These are phyloP conservation scores for Antigone vipio DNA, from an alignment of 2,113 vertebrate genomes.

Conservation along the genomic window DNA sequence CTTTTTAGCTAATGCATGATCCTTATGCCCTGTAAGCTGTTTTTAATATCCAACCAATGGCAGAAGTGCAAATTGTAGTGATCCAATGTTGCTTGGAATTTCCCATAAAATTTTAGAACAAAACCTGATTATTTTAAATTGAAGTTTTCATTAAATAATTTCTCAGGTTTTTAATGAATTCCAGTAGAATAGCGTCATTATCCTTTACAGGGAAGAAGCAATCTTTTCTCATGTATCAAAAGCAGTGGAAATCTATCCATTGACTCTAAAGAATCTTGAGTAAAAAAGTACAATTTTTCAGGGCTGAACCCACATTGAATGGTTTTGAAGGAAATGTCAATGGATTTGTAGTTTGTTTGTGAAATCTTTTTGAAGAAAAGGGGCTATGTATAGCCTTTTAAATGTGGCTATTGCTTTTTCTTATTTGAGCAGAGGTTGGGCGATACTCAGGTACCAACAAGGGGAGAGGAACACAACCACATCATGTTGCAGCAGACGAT, in stretches of 20 bases:
- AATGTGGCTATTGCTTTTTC: neutral
- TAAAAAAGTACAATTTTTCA: neutral
- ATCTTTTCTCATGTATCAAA: neutral
- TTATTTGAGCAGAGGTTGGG: neutral
- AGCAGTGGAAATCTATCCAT: neutral
- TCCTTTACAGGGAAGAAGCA: neutral
- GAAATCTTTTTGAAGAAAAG: neutral
- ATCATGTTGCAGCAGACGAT: neutral
- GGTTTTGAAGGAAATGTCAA: neutral
- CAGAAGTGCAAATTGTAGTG: neutral
- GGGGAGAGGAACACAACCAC: neutral
- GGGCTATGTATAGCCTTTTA: neutral
- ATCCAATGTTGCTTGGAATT: neutral
- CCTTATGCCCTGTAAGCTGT: neutral
- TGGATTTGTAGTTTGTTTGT: neutral
- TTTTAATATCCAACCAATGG: neutral
- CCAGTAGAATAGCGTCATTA: neutral
- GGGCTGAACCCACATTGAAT: neutral
- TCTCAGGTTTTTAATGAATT: neutral
- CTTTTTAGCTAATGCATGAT: neutral
- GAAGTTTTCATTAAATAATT: neutral
- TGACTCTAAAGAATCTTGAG: neutral
- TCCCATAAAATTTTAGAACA: neutral
- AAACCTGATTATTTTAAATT: neutral
- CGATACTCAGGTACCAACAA: neutral